Evolutionary conservation across 2,888 invertebrate species (phyloP).

Genomic region (Drosophila niveifrons): DNA sequence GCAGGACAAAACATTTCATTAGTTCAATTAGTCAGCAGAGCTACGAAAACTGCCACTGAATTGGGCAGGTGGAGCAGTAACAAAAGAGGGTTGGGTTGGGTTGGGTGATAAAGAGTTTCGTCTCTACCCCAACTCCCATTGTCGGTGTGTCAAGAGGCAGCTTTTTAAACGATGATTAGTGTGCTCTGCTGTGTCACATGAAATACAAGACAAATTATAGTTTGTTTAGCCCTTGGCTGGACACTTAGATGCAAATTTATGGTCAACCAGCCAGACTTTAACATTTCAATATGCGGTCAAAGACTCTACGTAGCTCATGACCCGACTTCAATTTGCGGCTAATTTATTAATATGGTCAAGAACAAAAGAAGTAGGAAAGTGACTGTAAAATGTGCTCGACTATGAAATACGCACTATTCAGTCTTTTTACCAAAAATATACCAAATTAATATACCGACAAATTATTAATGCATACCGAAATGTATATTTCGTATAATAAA

Average conservation of each 20-base stretch:
- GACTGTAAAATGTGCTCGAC: too few relatives aligned
- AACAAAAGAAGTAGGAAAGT: neutral
- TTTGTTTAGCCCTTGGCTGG: constrained; percentile 56
- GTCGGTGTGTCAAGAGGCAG: constrained; percentile 48
- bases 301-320: neutral
- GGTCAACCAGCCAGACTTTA: constrained; percentile 25
- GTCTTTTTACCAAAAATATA: too few relatives aligned
- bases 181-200: constrained; percentile 54
- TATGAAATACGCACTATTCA: too few relatives aligned
- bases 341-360: constrained; percentile 16
- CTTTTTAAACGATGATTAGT: constrained; percentile 77
- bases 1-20: constrained; percentile 70
- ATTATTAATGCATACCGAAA: too few relatives aligned
- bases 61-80: constrained; percentile 16
- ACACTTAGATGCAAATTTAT: constrained; percentile 72
- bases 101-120: neutral
- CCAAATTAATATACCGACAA: too few relatives aligned
- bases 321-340: constrained; percentile 28
- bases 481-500: too few relatives aligned
- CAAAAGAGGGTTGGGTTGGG: neutral
- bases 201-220: constrained; percentile 78
- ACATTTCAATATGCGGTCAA: constrained; percentile 14
- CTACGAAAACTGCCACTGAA: constrained; percentile 38
- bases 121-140: neutral
- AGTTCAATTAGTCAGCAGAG: constrained; percentile 73